phyloP scores from a whole-genome alignment of 2,797 vertebrate species.

The Karalla daura region DNA sequence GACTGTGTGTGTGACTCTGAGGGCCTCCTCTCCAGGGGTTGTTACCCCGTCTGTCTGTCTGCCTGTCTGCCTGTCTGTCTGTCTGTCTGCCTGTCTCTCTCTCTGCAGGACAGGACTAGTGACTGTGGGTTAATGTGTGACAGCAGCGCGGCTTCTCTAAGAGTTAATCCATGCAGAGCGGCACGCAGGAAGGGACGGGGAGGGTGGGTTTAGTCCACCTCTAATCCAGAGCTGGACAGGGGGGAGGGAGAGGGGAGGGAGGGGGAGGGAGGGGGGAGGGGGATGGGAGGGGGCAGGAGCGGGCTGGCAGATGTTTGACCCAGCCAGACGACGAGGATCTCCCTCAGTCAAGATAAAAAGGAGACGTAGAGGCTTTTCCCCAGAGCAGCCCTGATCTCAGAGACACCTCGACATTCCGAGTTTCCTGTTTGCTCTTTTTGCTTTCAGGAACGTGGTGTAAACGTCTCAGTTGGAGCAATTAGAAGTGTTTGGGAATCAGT shows the following conservation, averaged over 20 bases:
- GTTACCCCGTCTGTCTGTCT: neutral
- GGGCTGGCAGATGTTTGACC: constrained; percentile 74
- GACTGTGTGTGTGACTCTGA: no score
- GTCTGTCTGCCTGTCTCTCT: neutral
- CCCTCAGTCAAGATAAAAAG: neutral
- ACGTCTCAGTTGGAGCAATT: neutral
- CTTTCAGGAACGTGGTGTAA: neutral
- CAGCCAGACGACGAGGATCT: constrained; percentile 22
- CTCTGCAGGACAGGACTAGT: constrained; percentile 32
- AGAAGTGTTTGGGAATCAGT: constrained; percentile 10
- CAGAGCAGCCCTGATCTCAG: neutral
- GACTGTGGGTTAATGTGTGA: constrained; percentile 69
- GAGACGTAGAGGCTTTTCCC: neutral
- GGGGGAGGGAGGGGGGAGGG: constrained; percentile 17
- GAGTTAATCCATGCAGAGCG: constrained; percentile 72
- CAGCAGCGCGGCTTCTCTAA: constrained; percentile 54
- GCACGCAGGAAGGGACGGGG: constrained; percentile 13
- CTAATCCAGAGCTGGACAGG: constrained; percentile 73
- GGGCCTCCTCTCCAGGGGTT: no score
- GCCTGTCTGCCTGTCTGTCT: neutral
- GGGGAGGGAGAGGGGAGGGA: constrained; percentile 41
- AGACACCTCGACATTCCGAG: no score
- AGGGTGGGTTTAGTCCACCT: constrained; percentile 41
- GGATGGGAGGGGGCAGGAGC: constrained; percentile 15
- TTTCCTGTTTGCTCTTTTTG: neutral